phyloP scores from a whole-genome alignment of 2,113 vertebrate species.

The Holacanthus passer region DNA sequence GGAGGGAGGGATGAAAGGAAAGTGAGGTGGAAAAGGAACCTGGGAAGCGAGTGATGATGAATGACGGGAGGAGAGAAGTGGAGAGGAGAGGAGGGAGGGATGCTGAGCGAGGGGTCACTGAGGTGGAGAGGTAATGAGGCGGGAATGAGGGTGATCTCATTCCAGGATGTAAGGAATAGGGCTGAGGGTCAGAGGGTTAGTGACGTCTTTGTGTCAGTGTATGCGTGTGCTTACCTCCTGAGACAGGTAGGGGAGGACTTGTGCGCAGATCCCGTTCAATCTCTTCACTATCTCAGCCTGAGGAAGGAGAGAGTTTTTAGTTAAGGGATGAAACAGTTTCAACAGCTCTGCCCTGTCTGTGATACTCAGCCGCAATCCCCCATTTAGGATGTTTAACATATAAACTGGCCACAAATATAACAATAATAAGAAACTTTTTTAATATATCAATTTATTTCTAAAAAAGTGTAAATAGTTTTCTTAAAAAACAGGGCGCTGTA shows the following conservation, averaged over 20 bases:
- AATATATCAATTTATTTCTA: not conserved
- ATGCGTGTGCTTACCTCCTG: slow-evolving; percentile 90
- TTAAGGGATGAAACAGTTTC: not conserved
- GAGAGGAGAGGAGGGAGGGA: slow-evolving; percentile 46
- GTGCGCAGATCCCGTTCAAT: slow-evolving; percentile 97
- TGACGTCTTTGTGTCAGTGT: slow-evolving; percentile 39
- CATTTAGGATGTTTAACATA: not conserved
- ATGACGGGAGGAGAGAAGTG: slow-evolving; percentile 47
- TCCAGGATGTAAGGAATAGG: slow-evolving; percentile 69
- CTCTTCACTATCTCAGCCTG: slow-evolving; percentile 99
- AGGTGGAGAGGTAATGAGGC: slow-evolving; percentile 73
- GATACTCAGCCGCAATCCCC: not conserved
- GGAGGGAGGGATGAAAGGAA: slow-evolving; percentile 36
- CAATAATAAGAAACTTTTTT: too few species aligned
- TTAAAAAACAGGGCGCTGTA: not conserved
- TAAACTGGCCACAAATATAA: not conserved
- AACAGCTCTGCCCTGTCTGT: not conserved
- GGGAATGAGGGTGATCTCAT: slow-evolving; percentile 78
- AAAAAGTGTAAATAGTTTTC: not conserved
- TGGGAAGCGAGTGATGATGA: slow-evolving; percentile 63
- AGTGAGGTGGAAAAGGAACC: slow-evolving; percentile 52
- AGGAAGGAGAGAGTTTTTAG: slow-evolving; percentile 11
- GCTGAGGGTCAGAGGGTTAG: slow-evolving; percentile 63
- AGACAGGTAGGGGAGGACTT: slow-evolving; percentile 97
- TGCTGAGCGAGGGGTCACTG: slow-evolving; percentile 64